phyloP scores from a whole-genome alignment of 2,113 vertebrate species.

The Eidolon helvum region DNA sequence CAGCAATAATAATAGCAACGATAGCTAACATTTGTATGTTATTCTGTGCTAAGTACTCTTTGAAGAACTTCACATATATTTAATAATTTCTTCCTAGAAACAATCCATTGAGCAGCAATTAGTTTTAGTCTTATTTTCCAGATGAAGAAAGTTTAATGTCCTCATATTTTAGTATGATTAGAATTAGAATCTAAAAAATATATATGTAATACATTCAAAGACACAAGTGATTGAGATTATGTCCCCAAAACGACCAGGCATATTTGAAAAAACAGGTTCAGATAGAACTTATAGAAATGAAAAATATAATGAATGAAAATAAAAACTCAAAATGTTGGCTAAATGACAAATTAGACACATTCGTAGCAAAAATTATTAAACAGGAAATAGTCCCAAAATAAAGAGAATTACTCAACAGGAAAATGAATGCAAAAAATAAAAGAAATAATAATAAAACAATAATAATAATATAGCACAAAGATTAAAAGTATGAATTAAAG shows the following conservation, averaged over 20 bases:
- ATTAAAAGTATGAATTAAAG: not conserved
- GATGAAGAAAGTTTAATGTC: not conserved
- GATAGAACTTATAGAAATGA: not conserved
- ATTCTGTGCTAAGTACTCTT: not conserved
- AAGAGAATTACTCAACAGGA: not conserved
- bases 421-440: not conserved
- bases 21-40: not conserved
- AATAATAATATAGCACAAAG: not conserved
- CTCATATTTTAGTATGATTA: conserved; percentile 5
- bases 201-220: not conserved
- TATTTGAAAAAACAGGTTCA: conserved; percentile 6
- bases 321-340: not conserved
- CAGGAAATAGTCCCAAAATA: not conserved
- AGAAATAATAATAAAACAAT: not conserved
- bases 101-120: not conserved
- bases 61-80: not conserved
- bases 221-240: not conserved
- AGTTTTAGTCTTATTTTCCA: not conserved
- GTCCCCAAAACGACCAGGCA: not conserved
- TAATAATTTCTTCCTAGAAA: not conserved
- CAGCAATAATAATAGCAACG: not conserved
- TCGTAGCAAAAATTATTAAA: conserved; percentile 6
- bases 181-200: not conserved
- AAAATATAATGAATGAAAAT: conserved; percentile 2
- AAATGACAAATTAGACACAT: not conserved